Base-by-base conservation (phyloP, 2,888 invertebrate genomes). In the Octodonta nipae region DNA sequence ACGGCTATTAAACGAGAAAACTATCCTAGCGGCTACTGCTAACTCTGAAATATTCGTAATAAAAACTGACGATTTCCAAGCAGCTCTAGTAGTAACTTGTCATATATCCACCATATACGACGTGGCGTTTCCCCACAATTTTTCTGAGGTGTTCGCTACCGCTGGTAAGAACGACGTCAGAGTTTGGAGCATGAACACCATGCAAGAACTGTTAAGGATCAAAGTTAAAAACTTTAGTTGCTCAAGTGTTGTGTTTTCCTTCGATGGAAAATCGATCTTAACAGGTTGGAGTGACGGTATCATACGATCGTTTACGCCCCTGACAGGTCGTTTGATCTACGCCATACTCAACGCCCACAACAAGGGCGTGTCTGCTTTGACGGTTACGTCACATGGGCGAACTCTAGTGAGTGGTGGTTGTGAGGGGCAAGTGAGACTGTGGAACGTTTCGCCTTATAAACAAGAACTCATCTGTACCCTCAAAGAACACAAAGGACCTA, bases 401-500 rank as follows among this genome's bases (percentile, higher is more conserved):
- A 71, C 73, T 13, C 68, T 93, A 31, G 73, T 92, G 28, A 88
- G 85, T 28, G 92, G 92, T 1, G 92, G 91, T 3, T 82, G 85
- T 40, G 89, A 91, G 54, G 92, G 91, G n/a, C 87, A 89, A 67
- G 83, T 86, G 4, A 35, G 86, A 10, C 65, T 86, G 1, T 88
- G 87, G 87, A 73, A 76, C 43, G 71, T 86, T 28, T 71, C 68
- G 35, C 74, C 78, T 0, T 64, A 68, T 36, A 65, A 68, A 5
- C 83, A 85, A 55, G 67, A 68, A 28, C 58, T 88, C 30, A 63
- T 76, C 45, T 77, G 74, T 27, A 77, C 83, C 5, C 63, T 93
- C 39, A 91, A 91, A 60, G 92, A 92, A 52, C 93, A 93, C 65
- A 82, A 86, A 53, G 87, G 84, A 6, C 79, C 84, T 1, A 80